phyloP scores from a whole-genome alignment of 2,888 invertebrate species.

The Noctua comes region DNA sequence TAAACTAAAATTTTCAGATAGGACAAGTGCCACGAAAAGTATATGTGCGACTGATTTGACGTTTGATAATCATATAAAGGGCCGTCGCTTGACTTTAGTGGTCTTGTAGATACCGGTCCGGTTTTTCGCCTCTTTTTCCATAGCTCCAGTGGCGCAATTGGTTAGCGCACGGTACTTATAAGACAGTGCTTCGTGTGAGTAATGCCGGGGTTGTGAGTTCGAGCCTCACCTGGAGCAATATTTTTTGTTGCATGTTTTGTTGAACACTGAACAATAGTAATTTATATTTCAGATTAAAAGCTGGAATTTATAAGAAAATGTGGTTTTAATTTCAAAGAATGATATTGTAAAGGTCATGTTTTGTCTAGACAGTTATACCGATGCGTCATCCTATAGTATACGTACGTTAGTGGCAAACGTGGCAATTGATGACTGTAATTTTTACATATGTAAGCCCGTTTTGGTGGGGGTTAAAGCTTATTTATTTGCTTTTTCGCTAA shows the following conservation, averaged over 20 bases:
- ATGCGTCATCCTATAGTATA: background rate
- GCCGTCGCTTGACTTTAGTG: conserved; percentile 79
- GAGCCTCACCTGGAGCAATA: conserved; percentile 99
- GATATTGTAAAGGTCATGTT: background rate
- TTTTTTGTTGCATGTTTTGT: conserved; percentile 73
- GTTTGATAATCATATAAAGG: conserved; percentile 76
- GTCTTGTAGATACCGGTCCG: conserved; percentile 63
- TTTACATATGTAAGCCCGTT: background rate
- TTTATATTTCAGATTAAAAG: background rate
- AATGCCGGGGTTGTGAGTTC: conserved; percentile 99
- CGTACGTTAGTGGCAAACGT: background rate
- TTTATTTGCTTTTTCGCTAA: background rate
- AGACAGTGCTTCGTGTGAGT: conserved; percentile 97
- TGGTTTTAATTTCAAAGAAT: background rate
- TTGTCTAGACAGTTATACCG: background rate
- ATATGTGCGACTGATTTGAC: conserved; percentile 73
- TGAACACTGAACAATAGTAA: background rate
- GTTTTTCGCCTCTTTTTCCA: conserved; percentile 74
- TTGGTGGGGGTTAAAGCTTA: background rate
- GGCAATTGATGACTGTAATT: background rate
- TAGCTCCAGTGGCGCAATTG: conserved; percentile 99
- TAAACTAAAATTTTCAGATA: conserved; percentile 59
- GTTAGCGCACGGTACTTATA: conserved; percentile 99
- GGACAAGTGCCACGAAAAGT: conserved; percentile 57
- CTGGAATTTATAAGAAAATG: background rate